Conservation (phyloP, 2,113 vertebrate species). For the Narcine bancroftii region DNA sequence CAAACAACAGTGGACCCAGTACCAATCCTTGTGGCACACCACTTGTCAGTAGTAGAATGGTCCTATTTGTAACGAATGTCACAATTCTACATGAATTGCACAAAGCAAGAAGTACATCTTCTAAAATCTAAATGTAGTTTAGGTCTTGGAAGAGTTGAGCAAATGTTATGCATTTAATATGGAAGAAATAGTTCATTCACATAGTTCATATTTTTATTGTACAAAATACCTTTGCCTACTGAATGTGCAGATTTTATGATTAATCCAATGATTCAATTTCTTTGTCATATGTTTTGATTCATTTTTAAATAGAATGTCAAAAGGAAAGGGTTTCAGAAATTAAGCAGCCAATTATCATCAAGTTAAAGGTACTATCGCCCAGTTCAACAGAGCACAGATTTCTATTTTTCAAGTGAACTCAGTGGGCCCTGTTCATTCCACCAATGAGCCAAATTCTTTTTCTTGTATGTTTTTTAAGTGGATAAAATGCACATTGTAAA, state of each 20-base stretch:
- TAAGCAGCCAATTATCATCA: not conserved
- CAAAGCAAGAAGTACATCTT: not conserved
- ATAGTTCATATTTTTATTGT: not conserved
- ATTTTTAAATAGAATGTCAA: not conserved
- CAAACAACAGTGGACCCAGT: too few relatives aligned
- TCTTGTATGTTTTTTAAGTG: not conserved
- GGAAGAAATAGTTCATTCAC: not conserved
- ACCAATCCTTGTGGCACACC: too few relatives aligned
- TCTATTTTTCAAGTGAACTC: not conserved
- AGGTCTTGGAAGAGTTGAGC: not conserved
- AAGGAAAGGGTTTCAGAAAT: not conserved
- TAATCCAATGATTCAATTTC: not conserved
- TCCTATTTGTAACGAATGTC: not conserved
- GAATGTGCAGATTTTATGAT: accelerated
- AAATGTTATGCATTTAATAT: not conserved
- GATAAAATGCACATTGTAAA: not conserved
- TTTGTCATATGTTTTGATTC: not conserved
- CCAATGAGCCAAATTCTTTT: not conserved
- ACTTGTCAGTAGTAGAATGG: not conserved
- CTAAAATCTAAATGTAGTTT: not conserved
- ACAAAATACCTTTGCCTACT: not conserved
- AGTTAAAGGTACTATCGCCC: accelerated
- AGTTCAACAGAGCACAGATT: not conserved
- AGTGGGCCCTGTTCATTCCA: not conserved
- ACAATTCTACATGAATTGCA: not conserved